Conservation (phyloP, 2,888 invertebrate species). For the Lapara coniferarum region DNA sequence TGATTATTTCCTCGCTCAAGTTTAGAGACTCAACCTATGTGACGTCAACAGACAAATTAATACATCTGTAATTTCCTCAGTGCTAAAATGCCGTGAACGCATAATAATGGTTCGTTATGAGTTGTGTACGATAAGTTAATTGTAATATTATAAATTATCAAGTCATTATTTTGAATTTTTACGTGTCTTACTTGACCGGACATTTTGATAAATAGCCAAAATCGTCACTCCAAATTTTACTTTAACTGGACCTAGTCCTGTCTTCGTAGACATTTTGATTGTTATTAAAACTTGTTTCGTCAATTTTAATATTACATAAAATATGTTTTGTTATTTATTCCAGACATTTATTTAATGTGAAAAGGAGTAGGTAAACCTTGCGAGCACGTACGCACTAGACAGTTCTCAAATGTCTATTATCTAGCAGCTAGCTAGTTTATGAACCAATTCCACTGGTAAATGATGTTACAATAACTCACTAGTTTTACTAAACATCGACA, state of each 20-base stretch:
- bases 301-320: not conserved
- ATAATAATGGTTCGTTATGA: conserved; percentile 6
- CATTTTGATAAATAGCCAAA: too few relatives aligned
- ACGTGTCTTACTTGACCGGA: too few relatives aligned
- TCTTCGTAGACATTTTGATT: not conserved
- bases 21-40: too few relatives aligned
- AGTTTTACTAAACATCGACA: not conserved
- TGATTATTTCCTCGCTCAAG: too few relatives aligned
- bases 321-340: not conserved
- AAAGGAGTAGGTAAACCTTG: not conserved
- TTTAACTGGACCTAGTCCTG: too few relatives aligned
- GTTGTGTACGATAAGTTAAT: not conserved
- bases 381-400: not conserved
- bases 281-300: not conserved
- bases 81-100: not conserved
- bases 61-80: not conserved
- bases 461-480: not conserved
- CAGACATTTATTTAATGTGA: not conserved
- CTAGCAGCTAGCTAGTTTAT: not conserved
- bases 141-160: too few relatives aligned
- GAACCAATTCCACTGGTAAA: not conserved
- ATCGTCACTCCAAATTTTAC: too few relatives aligned
- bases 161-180: too few relatives aligned
- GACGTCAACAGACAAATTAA: too few relatives aligned
- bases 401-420: not conserved